A percentile compares a stretch with the other conserved stretches of the same genome.
Evolutionary conservation across 2,888 invertebrate species (phyloP).

Genomic region (Steinernema carpocapsae): DNA sequence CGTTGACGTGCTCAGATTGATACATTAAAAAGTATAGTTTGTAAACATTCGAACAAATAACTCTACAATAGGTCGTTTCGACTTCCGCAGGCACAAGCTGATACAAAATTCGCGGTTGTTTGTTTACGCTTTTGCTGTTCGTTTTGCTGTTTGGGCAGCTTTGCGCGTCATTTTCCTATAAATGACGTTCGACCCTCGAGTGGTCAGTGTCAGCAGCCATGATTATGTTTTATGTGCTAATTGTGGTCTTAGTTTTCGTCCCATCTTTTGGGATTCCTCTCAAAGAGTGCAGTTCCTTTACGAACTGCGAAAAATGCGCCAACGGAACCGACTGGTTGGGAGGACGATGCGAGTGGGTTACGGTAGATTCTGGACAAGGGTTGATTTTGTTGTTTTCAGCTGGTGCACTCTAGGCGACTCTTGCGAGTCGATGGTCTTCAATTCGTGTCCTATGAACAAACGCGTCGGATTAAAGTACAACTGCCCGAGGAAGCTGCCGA

Average conservation of each 20-base stretch:
- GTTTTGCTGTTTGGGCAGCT: slow-evolving; percentile 20
- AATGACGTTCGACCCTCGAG: neutral
- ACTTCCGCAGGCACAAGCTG: neutral
- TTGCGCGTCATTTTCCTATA: slow-evolving; percentile 16
- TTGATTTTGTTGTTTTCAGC: neutral
- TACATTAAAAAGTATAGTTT: neutral
- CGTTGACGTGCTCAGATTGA: neutral
- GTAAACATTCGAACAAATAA: slow-evolving; percentile 11
- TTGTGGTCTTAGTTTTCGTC: neutral
- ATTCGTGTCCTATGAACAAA: slow-evolving; percentile 11
- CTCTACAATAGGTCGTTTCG: neutral
- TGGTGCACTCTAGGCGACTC: slow-evolving; percentile 7
- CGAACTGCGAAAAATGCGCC: slow-evolving; percentile 11
- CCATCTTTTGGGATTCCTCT: neutral
- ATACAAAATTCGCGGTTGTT: slow-evolving; percentile 17
- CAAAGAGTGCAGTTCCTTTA: slow-evolving; percentile 1
- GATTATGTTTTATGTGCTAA: neutral
- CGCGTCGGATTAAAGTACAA: neutral
- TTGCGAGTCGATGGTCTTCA: slow-evolving; percentile 3
- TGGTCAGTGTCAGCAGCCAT: neutral
- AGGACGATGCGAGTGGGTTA: slow-evolving; percentile 19
- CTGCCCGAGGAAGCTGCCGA: slow-evolving; percentile 28
- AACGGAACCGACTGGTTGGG: slow-evolving; percentile 21
- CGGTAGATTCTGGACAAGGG: neutral
- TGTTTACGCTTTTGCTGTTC: slow-evolving; percentile 7